Evolutionary conservation across 2,797 vertebrate genomes (phyloP).

Genomic region (Artibeus jamaicensis): DNA sequence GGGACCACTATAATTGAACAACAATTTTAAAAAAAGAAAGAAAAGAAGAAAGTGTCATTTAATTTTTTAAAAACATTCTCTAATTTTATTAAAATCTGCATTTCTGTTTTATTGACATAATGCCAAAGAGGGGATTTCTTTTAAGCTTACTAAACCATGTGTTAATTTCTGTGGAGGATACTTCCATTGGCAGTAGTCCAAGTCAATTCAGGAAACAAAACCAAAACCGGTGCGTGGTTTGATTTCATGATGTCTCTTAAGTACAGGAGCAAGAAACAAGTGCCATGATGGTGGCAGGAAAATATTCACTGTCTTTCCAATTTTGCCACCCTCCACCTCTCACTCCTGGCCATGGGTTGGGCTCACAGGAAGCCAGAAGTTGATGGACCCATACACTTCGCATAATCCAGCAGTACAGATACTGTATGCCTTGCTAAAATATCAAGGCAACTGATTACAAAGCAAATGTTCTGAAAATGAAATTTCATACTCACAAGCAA

Average conservation of each 20-base stretch:
- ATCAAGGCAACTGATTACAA: not conserved
- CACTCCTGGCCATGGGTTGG: accelerated
- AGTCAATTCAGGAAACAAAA: not conserved
- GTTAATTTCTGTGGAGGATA: not conserved
- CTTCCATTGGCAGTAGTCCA: not conserved
- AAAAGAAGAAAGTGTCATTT: not conserved
- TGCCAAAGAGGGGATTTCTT: not conserved
- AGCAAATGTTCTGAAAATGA: not conserved
- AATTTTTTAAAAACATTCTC: not conserved
- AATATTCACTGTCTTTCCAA: not conserved
- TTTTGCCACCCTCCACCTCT: not conserved
- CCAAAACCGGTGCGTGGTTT: not conserved
- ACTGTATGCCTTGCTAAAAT: not conserved
- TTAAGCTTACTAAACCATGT: not conserved
- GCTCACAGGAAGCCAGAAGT: not conserved
- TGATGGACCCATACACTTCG: not conserved
- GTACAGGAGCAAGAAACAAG: not conserved
- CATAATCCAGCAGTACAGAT: not conserved
- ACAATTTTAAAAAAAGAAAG: too few species aligned
- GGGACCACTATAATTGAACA: too few species aligned
- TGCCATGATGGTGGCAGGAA: not conserved
- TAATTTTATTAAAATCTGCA: not conserved
- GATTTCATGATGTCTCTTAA: not conserved
- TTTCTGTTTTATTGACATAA: not conserved
- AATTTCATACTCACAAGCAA: not conserved